Base-by-base conservation (phyloP, 2,888 invertebrate genomes). In the Rhimphoctona megacephalus region DNA sequence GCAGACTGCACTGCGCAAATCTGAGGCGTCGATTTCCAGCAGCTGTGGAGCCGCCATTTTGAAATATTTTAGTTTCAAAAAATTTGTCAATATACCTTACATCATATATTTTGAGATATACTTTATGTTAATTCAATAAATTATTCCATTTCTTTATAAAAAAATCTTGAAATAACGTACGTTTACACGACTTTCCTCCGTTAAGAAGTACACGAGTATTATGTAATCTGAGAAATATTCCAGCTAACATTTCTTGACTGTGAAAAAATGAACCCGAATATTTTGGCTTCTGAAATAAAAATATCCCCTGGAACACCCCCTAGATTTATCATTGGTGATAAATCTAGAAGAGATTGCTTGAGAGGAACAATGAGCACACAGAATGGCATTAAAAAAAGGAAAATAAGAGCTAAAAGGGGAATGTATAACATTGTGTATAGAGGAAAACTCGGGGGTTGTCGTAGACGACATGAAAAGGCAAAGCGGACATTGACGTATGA, bases 401-500 rank as follows among this genome's bases (percentile, higher is more conserved):
- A 52, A 43, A 67, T 49, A 76, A 70, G 70, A 80, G 46, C 46
- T 80, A 61, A 72, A 70, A 80, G 33, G 80, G 64, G 43, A 43
- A 61, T 22, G 61, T 61, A 72, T 80, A 80, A 69, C 43, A 57
- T 11, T 39, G 69, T 57, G 22, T 30, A 57, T 30, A n/a, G n/a
- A 52, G 49, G 66, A 33, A 80, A 83, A 66, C 25, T 30, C 8
- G 25, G 69, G 61, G 52, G 54, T 78, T 80, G 70, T 64, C 54
- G 57, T 72, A 36, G 79, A 39, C 66, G 79, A 80, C 79, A 66
- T 76, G 87, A 82, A 80, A 76, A 85, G 84, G 76, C 86, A 81
- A 72, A 81, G 72, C 78, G 70, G 74, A 87, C 76, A 81, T 87
- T 85, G 79, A 85, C 76, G 70, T 72, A 85, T 85, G 79, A 76